Base-by-base conservation (phyloP, 1,140 invertebrate genomes). In the Drosophila malerkotliana region DNA sequence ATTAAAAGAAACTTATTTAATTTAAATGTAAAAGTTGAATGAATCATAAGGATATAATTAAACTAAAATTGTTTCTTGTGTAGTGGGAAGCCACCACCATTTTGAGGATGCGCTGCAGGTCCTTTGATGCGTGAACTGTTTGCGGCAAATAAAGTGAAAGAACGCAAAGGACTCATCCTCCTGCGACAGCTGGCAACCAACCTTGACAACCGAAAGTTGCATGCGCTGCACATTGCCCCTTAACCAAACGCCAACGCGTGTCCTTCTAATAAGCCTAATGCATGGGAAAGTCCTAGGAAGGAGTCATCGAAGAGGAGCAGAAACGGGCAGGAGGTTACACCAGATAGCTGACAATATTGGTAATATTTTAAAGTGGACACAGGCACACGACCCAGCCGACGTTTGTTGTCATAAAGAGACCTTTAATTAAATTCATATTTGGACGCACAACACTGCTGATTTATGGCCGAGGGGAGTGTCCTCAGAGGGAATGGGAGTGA, bases 371-470 rank as follows among this genome's bases (percentile, higher is more conserved):
- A 87, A 87, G 83, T 88, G 82, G 67, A 34, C 55, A 37, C 41
- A 30, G 49, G 61, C 64, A 82, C 82, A 82, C 78, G 82, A 72
- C 82, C 69, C 55, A 56, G 52, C 15, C 41, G 71, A 26, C 82
- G 79, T 57, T 71, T 88, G 75, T 83, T 79, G 79, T 76, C 79
- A 77, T 79, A 79, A 88, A 80, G 81, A 72, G 76, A 71, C 73
- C 78, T 88, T 87, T 87, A 87, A 87, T 87, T 87, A 87, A 87
- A 87, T 87, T 87, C 82, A 87, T 87, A 87, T 87, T 87, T 78
- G 69, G 71, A 12, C 58, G 30, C 58, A 75, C 47, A 79, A 66
- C 62, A 66, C 58, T 45, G 81, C 68, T 87, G 82, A 85, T 85
- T 85, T 80, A 85, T 87, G 72, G 54, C 15, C n/a, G 60, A 47